A percentile compares a stretch with the other conserved stretches of the same genome.
These are phyloP conservation scores for Volucella bombylans DNA, from an alignment of 2,888 invertebrate genomes.

Conservation along the genomic window DNA sequence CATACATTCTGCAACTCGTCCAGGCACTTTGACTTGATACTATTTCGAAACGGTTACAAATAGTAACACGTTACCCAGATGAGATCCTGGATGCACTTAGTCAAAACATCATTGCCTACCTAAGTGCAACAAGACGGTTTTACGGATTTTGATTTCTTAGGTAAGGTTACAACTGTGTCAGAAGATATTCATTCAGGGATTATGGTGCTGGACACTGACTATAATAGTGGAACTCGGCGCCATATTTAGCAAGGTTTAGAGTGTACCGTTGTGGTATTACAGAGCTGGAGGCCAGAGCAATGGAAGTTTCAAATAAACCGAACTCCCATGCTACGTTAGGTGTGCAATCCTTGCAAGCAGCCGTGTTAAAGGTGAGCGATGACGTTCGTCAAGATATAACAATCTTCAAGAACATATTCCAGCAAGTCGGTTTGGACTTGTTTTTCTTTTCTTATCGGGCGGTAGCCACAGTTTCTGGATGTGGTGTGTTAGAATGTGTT, in stretches of 20 bases:
- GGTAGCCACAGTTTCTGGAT: constrained; percentile 97
- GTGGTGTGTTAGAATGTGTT: constrained; percentile 99
- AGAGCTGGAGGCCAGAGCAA: constrained; percentile 92
- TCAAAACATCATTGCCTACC: constrained; percentile 91
- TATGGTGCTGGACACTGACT: constrained; percentile 98
- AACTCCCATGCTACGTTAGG: constrained; percentile 84
- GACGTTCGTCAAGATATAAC: constrained; percentile 98
- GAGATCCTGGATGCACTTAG: constrained; percentile 90
- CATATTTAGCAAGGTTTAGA: constrained; percentile 96
- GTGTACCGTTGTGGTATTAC: constrained; percentile 95
- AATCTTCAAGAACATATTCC: no score
- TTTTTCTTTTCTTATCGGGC: constrained; percentile 98
- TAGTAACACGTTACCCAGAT: no score
- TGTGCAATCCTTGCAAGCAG: constrained; percentile 95
- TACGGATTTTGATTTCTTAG: constrained; percentile 99
- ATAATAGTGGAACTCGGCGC: constrained; percentile 97
- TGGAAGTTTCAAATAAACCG: constrained; percentile 84
- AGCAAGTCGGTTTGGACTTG: no score
- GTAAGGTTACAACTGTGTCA: constrained; percentile 97
- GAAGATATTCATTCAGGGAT: constrained; percentile 99
- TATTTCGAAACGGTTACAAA: constrained; percentile 96
- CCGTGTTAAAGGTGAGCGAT: constrained; percentile 99
- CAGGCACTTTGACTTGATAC: constrained; percentile 95
- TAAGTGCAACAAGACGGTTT: constrained; percentile 96
- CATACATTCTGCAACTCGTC: constrained; percentile 98